Base-by-base conservation (phyloP, 2,797 vertebrate species). In the Argyrosomus regius region DNA sequence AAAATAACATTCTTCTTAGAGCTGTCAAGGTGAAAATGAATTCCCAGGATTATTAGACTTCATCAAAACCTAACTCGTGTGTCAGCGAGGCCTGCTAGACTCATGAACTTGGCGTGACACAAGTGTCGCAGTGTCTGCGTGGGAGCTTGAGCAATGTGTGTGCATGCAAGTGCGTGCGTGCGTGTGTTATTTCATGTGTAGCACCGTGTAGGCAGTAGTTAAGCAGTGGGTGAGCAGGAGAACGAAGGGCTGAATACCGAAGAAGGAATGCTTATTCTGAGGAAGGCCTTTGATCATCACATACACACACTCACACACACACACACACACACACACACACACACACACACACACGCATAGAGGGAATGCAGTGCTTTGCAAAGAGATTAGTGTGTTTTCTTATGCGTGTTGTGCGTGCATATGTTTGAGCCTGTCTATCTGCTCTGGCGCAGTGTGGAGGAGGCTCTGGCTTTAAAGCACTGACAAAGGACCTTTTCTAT, bases 391-490 rank as follows among this genome's bases (percentile, higher is more conserved):
- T 0, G 3, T 61, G 52, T 52, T 68, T 76, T 71, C 6, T 63
- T 78, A 8, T 68, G 65, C 2, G 4, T 59, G 49, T 53, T 41
- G 41, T 72, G 56, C 67, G 69, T 56, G 56, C 10, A 53, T 75
- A 62, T 46, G 62, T 48, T 41, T 0, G 39, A 63, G 72, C 43
- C 0, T 65, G 45, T 59, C 10, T 56, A 39, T 80, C 43, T 61
- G 68, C 59, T 71, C 24, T 88, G 80, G 75, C 45, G 24, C 49
- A 24, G 48, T 78, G 82, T 81, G 80, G 61, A 77, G 82, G 86
- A 77, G 82, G 72, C 9, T 80, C n/a, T 20, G 14, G 46, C 31
- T 79, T 59, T 45, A 54, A 46, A 72, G 14, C 46, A 1, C 26
- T 5, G 9, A 62, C 75, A 43, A 68, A 65, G 71, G 31, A 53